These are phyloP conservation scores for Eutrigla gurnardus DNA, from an alignment of 2,797 vertebrate genomes.

Conservation along the genomic window DNA sequence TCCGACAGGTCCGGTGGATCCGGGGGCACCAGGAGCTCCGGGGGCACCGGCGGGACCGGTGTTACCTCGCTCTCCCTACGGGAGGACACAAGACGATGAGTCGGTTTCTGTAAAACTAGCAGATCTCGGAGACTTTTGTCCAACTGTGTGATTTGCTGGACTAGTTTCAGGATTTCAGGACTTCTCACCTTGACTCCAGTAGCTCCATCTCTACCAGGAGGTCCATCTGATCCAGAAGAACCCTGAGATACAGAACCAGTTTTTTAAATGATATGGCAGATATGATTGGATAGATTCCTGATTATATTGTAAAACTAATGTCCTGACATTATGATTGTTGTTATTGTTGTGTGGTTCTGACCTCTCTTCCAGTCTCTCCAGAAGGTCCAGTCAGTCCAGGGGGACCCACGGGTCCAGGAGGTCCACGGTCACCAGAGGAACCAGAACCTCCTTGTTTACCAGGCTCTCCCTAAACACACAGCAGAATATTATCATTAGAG, in stretches of 20 bases:
- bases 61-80: slow-evolving; percentile 96
- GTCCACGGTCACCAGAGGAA: slow-evolving; percentile 90
- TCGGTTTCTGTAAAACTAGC: background rate
- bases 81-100: slow-evolving; percentile 45
- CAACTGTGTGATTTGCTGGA: slow-evolving; percentile 6
- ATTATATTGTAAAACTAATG: background rate
- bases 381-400: slow-evolving; percentile 93
- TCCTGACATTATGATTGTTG: background rate
- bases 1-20: slow-evolving; percentile 90
- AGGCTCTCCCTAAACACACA: slow-evolving; percentile 90
- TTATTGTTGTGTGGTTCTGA: slow-evolving; percentile 66
- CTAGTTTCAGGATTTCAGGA: background rate
- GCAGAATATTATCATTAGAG: background rate
- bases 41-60: slow-evolving; percentile 91
- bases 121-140: background rate
- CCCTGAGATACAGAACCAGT: slow-evolving; percentile 82
- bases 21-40: slow-evolving; percentile 91
- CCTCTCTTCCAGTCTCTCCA: slow-evolving; percentile 94
- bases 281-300: background rate
- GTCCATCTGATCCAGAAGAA: slow-evolving; percentile 92
- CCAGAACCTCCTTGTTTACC: slow-evolving; percentile 94
- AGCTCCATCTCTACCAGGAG: slow-evolving; percentile 94
- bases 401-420: slow-evolving; percentile 94
- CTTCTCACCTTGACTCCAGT: slow-evolving; percentile 89
- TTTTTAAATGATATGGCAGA: background rate